Evolutionary conservation across 2,888 invertebrate genomes (phyloP).

Genomic region (Cryptocephalus primarius): DNA sequence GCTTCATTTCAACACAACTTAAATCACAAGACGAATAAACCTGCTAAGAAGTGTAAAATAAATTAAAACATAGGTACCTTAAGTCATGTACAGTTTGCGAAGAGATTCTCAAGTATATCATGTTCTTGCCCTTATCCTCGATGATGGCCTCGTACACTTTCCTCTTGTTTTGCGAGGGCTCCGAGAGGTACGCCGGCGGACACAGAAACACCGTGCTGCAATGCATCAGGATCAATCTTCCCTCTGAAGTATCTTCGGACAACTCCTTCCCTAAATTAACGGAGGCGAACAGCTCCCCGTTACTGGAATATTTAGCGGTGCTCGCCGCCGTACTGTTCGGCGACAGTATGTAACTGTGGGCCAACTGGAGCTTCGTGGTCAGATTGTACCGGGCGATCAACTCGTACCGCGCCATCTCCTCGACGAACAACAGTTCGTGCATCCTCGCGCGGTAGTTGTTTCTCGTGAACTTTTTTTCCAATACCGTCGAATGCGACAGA

Average conservation of each 20-base stretch:
- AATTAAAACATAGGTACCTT: not conserved
- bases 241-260: conserved; percentile 73
- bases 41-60: no score
- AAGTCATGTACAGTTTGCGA: conserved; percentile 23
- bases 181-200: conserved; percentile 9
- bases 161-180: conserved; percentile 23
- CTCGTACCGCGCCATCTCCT: conserved; percentile 61
- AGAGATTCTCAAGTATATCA: conserved; percentile 53
- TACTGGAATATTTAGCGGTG: conserved; percentile 64
- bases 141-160: conserved; percentile 64
- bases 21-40: no score
- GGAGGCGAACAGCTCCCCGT: conserved; percentile 66
- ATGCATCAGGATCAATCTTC: conserved; percentile 64
- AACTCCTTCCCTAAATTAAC: conserved; percentile 61
- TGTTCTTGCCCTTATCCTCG: conserved; percentile 64
- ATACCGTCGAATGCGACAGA: conserved; percentile 55
- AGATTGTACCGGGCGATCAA: conserved; percentile 62
- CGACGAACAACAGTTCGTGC: conserved; percentile 64
- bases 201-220: conserved; percentile 53
- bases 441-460: conserved; percentile 63
- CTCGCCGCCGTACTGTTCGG: conserved; percentile 57
- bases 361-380: conserved; percentile 50
- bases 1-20: no score
- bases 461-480: conserved; percentile 49
- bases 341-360: conserved; percentile 57